Evolutionary conservation across 1,140 invertebrate species (phyloP), one percentile per base, ranked within the genome.

Genomic region (Amyelois transitella): DNA sequence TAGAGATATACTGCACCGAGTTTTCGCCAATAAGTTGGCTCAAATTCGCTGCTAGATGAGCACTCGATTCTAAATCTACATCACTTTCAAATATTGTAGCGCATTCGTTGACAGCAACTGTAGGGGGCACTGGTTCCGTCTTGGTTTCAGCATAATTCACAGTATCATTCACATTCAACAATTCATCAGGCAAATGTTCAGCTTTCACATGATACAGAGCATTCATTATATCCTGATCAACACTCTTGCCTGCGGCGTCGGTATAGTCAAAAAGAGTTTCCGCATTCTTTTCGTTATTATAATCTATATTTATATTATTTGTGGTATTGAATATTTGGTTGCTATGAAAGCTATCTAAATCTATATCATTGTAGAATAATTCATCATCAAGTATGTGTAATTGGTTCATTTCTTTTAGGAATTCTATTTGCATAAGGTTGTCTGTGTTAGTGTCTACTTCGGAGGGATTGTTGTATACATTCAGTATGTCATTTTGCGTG

Each of bases 21-120:
- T 89, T 88, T 44, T 87, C 82, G 5, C 83, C 84, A 7, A 89
- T 88, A 1, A 89, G 55, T 53, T 86, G 83, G 55, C 86, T 89
- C 18, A 89, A 64, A 69, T 89, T 88, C 1, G 80, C 80, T 0
- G 87, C 83, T 58, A 88, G 69, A 63, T 84, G 82, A 0, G 75
- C 77, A 56, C 85, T 88, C 0, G 77, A 73, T 62, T 88, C 85
- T 24, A 88, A 75, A 66, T 88, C 85, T 0, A 88, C 83, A 48
- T 88, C 85, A 53, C 75, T 88, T 62, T 88, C 85, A 43, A 88
- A 88, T 64, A 88, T 86, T 7, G 81, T 88, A 5, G 80, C 70
- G 55, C 85, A 86, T 54, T 86, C 83, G 21, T 80, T 74, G 0
- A 84, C 81, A 1, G 77, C 62, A 0, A 77, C 62, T 8, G 69